Evolutionary conservation across 2,113 vertebrate genomes (phyloP).

Genomic region (Zapornia atra): DNA sequence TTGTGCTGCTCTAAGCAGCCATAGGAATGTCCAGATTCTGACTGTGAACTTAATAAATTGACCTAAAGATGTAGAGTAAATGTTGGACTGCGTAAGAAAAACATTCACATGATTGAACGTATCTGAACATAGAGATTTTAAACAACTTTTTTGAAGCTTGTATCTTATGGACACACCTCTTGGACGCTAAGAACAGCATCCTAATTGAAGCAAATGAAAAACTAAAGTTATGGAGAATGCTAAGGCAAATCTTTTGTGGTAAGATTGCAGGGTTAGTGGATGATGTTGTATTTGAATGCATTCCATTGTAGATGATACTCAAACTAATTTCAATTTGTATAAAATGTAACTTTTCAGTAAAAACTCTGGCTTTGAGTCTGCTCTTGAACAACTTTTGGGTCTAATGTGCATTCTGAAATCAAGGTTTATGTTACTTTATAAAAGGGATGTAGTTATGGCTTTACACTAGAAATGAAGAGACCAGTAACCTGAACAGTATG

Average conservation of each 20-base stretch:
- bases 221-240: background rate
- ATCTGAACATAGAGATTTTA: accelerated
- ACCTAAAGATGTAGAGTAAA: background rate
- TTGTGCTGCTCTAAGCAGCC: background rate
- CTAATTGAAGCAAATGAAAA: background rate
- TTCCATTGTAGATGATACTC: background rate
- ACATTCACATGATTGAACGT: too few relatives aligned
- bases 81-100: background rate
- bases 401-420: background rate
- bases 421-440: background rate
- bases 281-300: background rate
- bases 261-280: background rate
- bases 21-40: background rate
- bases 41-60: background rate
- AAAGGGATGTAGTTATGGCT: background rate
- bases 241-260: background rate
- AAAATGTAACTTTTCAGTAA: background rate
- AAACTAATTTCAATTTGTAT: background rate
- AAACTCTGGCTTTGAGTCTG: background rate
- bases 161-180: background rate
- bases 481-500: background rate
- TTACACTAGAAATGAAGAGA: background rate
- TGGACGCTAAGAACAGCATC: background rate
- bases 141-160: background rate
- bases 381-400: background rate